Percentiles rank a stretch among this genome's conserved stretches.
These are phyloP conservation scores for Hirundo rustica DNA, from an alignment of 2,797 vertebrate species.

Conservation along the genomic window DNA sequence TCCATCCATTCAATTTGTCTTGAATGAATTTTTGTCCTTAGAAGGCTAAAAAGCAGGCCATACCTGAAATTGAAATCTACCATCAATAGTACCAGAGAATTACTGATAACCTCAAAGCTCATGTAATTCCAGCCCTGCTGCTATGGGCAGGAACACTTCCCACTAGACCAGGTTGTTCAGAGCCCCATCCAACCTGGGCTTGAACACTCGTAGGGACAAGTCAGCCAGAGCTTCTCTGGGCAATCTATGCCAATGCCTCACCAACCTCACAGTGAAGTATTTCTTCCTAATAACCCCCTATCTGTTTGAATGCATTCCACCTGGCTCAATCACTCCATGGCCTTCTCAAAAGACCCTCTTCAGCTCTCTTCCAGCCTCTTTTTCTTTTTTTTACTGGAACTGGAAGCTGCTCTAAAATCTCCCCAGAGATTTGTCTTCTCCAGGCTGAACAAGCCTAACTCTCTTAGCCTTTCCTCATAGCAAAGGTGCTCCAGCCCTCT, in stretches of 20 bases:
- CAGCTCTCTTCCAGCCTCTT: not conserved
- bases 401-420: not conserved
- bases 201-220: not conserved
- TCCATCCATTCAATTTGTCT: not conserved
- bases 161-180: too few relatives aligned
- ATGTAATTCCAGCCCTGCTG: not conserved
- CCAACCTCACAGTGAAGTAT: not conserved
- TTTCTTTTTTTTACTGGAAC: too few relatives aligned
- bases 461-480: not conserved
- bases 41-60: slow-evolving; percentile 1
- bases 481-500: not conserved
- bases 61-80: not conserved
- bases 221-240: not conserved
- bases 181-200: not conserved
- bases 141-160: not conserved
- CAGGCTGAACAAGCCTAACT: not conserved
- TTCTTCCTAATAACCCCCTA: not conserved
- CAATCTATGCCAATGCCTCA: too few relatives aligned
- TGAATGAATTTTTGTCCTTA: not conserved
- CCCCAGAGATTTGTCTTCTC: not conserved
- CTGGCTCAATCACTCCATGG: not conserved
- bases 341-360: not conserved
- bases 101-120: not conserved
- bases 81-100: not conserved
- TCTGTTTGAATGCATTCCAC: not conserved